These are phyloP conservation scores for Acromyrmex heyeri DNA, from an alignment of 1,140 invertebrate genomes.

Conservation along the genomic window DNA sequence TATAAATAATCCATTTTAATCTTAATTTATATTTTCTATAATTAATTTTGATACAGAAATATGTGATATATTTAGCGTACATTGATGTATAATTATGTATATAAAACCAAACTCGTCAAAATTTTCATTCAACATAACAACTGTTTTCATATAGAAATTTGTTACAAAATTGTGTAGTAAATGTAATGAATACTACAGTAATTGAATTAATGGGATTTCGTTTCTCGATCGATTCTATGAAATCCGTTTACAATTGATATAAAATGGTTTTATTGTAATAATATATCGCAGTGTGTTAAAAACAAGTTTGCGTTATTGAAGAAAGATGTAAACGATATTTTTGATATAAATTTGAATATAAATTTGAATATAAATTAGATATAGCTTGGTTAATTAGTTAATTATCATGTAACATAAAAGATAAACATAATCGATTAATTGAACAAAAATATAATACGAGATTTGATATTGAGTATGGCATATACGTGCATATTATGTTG, in stretches of 20 bases:
- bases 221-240: not conserved
- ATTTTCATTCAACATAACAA: slow-evolving; percentile 7
- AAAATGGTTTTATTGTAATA: slow-evolving; percentile 23
- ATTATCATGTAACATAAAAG: not conserved
- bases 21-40: slow-evolving; percentile 28
- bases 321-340: not conserved
- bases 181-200: slow-evolving; percentile 12
- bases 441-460: not conserved
- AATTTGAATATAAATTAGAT: not conserved
- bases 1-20: slow-evolving; percentile 9
- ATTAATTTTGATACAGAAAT: slow-evolving; percentile 33
- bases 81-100: slow-evolving; percentile 10
- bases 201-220: not conserved
- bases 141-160: not conserved
- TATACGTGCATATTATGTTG: not conserved
- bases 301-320: not conserved
- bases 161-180: not conserved
- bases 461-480: not conserved
- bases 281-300: not conserved
- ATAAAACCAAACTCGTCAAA: slow-evolving; percentile 20
- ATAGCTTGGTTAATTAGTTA: slow-evolving; percentile 9
- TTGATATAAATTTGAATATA: slow-evolving; percentile 3
- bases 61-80: not conserved
- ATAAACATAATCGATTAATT: not conserved
- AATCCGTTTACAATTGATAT: slow-evolving; percentile 28